Evolutionary conservation across 2,113 vertebrate species (phyloP), one percentile per base, ranked within the genome.

Genomic region (Corvus moneduloides): DNA sequence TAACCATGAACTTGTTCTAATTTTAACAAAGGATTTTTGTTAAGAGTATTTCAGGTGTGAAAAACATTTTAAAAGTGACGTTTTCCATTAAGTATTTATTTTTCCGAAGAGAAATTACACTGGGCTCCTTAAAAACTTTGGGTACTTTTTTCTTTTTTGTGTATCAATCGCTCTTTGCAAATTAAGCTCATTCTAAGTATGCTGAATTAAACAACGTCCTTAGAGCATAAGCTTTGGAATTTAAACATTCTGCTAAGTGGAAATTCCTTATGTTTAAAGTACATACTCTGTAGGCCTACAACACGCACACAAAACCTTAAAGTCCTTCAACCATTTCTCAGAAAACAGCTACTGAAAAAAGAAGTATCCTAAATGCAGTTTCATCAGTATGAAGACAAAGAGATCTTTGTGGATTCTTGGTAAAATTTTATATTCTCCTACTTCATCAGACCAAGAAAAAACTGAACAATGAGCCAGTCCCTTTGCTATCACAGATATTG

Each of bases 391-490:
- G 0, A 79, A 72, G 28, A 58, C 9, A 33, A 79, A 79, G 41
- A 76, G 6, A 62, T 16, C 28, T 62, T 62, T 62, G 37, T 35
- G 28, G 28, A 54, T 62, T 56, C n/a, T 69, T 69, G 27, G 15
- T 84, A 35, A 78, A 77, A 51, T 21, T 59, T 71, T 5, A 22
- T n/a, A 67, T 43, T 58, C 7, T 41, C 7, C 22, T 28, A 16
- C 43, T 90, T 83, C 32, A 69, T 14, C 1, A 17, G 51, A 69
- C 8, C 33, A 56, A 87, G 33, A 51, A 56, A 78, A 87, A 54
- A 13, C 13, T 16, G 20, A 71, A 67, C 10, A 72, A 76, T 0
- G 0, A 76, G n/a, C 35, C 59, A 90, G 22, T 2, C 21, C 23
- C 41, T 88, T 52, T 88, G 37, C 54, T 72, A 19, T 30, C 48